A percentile compares a stretch with the other conserved stretches of the same genome.
phyloP scores from a whole-genome alignment of 2,888 invertebrate species.

The Arrhopalites spinosus region DNA sequence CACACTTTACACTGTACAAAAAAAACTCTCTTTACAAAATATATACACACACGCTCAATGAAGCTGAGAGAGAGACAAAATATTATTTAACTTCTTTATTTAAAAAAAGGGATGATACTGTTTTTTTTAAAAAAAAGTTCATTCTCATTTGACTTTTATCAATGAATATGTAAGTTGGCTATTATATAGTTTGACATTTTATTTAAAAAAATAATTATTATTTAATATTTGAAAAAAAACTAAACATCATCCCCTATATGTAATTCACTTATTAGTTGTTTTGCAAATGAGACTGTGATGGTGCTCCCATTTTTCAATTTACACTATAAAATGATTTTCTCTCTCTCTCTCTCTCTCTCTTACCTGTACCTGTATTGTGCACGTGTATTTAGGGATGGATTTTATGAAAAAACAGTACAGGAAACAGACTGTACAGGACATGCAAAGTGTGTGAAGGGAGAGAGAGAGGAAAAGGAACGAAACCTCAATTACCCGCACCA shows the following conservation, averaged over 20 bases:
- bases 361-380: not conserved
- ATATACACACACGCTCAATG: not conserved
- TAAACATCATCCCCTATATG: too few relatives aligned
- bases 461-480: not conserved
- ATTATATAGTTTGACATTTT: too few relatives aligned
- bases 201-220: too few relatives aligned
- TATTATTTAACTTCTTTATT: slow-evolving; percentile 10
- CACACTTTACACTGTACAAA: not conserved
- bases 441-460: not conserved
- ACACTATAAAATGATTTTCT: too few relatives aligned
- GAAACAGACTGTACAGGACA: not conserved
- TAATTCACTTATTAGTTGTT: too few relatives aligned
- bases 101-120: not conserved
- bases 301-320: too few relatives aligned
- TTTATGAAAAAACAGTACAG: not conserved
- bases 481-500: not conserved
- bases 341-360: too few relatives aligned
- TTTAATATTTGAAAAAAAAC: too few relatives aligned
- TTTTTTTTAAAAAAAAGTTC: too few relatives aligned
- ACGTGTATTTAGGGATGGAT: too few relatives aligned
- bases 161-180: too few relatives aligned
- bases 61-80: not conserved
- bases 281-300: too few relatives aligned
- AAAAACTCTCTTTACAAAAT: not conserved
- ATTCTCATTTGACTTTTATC: not conserved